Conservation (phyloP, 2,888 invertebrate species). For the Lithodes maja region DNA sequence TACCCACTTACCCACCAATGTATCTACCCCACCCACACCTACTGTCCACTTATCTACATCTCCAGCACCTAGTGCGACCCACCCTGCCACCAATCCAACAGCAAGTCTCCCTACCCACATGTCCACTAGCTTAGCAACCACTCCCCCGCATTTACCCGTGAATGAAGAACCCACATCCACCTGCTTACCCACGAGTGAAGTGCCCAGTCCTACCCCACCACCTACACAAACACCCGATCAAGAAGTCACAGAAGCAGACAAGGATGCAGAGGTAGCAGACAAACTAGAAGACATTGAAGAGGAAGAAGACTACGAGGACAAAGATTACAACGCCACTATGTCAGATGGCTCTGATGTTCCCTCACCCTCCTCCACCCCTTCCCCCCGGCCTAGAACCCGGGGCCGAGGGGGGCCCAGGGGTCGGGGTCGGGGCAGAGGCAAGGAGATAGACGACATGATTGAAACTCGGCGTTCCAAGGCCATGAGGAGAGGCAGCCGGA, state of each 20-base stretch:
- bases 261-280: not conserved
- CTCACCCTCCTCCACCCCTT: slow-evolving; percentile 56
- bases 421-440: slow-evolving; percentile 30
- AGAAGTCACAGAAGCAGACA: not conserved
- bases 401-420: slow-evolving; percentile 32
- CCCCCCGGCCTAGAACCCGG: slow-evolving; percentile 35
- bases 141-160: not conserved
- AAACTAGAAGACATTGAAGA: slow-evolving; percentile 10
- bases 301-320: slow-evolving; percentile 26
- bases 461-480: slow-evolving; percentile 12
- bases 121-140: not conserved
- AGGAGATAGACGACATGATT: not conserved
- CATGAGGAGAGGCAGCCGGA: slow-evolving; percentile 48
- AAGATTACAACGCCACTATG: slow-evolving; percentile 10
- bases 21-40: not conserved
- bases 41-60: not conserved
- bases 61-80: not conserved
- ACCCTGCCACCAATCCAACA: not conserved
- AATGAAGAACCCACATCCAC: not conserved
- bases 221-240: not conserved
- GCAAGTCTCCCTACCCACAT: not conserved
- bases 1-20: not conserved
- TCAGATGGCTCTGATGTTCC: slow-evolving; percentile 51
- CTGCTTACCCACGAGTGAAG: not conserved
- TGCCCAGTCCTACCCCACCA: not conserved